Evolutionary conservation across 2,888 invertebrate genomes (phyloP).

Genomic region (Chymomyza caudatula): DNA sequence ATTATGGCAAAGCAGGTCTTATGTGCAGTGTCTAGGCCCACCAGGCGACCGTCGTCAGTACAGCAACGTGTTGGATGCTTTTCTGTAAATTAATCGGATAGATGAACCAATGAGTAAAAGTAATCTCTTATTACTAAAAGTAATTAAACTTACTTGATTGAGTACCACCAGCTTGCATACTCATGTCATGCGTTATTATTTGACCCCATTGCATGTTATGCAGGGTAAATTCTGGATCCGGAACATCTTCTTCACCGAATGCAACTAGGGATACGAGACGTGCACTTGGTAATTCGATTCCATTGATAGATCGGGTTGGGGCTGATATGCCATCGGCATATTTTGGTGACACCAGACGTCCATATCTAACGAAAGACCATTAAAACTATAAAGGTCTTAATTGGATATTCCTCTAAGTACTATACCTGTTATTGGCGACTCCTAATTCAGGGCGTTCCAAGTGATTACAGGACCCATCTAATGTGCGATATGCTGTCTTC

Average conservation of each 20-base stretch:
- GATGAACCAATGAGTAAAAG: background rate
- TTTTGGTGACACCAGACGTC: slow-evolving; percentile 77
- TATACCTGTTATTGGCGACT: slow-evolving; percentile 82
- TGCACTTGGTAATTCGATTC: slow-evolving; percentile 84
- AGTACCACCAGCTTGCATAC: slow-evolving; percentile 79
- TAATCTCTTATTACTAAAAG: background rate
- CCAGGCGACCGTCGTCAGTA: slow-evolving; percentile 80
- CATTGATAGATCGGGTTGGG: slow-evolving; percentile 82
- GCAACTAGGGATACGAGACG: slow-evolving; percentile 84
- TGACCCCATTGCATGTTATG: slow-evolving; percentile 84
- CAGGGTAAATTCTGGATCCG: slow-evolving; percentile 86
- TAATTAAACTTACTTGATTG: slow-evolving; percentile 83
- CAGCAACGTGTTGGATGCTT: slow-evolving; percentile 82
- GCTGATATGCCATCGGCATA: slow-evolving; percentile 80
- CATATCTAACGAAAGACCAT: slow-evolving; percentile 68
- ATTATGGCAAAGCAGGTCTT: slow-evolving; percentile 80
- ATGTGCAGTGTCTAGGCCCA: slow-evolving; percentile 77
- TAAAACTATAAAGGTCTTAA: background rate
- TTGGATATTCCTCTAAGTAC: background rate
- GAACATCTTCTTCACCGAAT: slow-evolving; percentile 84
- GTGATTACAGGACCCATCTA: slow-evolving; percentile 98
- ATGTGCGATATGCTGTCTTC: slow-evolving; percentile 82
- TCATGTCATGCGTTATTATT: slow-evolving; percentile 81
- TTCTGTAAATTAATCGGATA: slow-evolving; percentile 74
- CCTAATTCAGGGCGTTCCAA: slow-evolving; percentile 89